Percentiles rank a stretch among this genome's conserved stretches.
phyloP scores from a whole-genome alignment of 2,888 invertebrate genomes.

The Phyllotreta striolata region DNA sequence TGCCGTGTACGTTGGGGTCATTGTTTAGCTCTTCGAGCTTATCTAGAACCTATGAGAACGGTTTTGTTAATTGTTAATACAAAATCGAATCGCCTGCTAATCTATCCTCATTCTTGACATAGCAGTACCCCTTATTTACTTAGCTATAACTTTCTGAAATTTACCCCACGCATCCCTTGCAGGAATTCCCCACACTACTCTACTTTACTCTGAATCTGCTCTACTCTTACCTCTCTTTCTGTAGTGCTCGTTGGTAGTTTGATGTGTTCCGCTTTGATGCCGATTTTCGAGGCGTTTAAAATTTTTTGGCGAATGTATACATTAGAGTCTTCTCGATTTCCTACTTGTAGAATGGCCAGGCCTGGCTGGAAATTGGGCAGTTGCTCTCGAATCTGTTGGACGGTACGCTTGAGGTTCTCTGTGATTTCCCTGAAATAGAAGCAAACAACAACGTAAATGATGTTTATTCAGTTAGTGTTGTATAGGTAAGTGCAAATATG shows the following conservation, averaged over 20 bases:
- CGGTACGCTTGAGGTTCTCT: constrained; percentile 72
- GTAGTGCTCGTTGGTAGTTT: constrained; percentile 81
- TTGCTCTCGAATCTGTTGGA: constrained; percentile 66
- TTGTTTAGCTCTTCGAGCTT: constrained; percentile 80
- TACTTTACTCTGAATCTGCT: too few species aligned
- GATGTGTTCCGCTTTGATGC: constrained; percentile 83
- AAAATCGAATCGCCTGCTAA: too few species aligned
- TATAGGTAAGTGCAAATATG: too few species aligned
- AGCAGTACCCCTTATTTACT: too few species aligned
- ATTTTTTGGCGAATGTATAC: constrained; percentile 98
- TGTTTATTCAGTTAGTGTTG: too few species aligned
- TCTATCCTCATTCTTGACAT: too few species aligned
- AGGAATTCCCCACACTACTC: too few species aligned
- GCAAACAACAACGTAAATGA: too few species aligned
- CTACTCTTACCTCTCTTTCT: constrained; percentile 83
- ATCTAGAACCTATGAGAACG: constrained; percentile 67
- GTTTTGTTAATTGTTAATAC: background rate
- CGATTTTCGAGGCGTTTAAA: constrained; percentile 89
- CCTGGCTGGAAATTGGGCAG: constrained; percentile 74
- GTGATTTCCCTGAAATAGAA: constrained; percentile 75
- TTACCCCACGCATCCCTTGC: too few species aligned
- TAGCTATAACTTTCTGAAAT: too few species aligned
- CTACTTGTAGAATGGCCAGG: constrained; percentile 95
- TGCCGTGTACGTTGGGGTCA: constrained; percentile 87
- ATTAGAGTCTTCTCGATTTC: constrained; percentile 95